phyloP scores from a whole-genome alignment of 2,888 invertebrate species.

The Elgonia sp. region DNA sequence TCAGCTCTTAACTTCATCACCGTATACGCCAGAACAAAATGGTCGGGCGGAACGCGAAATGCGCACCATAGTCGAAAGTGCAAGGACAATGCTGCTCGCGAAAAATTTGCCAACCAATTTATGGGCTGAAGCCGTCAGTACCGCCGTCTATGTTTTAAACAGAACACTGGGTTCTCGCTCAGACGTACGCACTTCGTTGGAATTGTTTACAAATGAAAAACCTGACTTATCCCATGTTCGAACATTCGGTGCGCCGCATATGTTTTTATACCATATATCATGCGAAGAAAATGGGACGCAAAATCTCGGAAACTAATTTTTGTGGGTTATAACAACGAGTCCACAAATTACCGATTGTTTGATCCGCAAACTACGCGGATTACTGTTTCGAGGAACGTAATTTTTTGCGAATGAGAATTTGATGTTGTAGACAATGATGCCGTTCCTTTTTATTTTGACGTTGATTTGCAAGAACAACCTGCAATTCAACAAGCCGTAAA shows the following conservation, averaged over 20 bases:
- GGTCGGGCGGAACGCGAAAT: conserved; percentile 75
- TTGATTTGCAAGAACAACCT: too few relatives aligned
- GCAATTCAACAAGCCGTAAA: too few relatives aligned
- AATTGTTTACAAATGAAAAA: conserved; percentile 66
- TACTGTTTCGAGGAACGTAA: conserved; percentile 51
- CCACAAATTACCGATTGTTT: conserved; percentile 65
- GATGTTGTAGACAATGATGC: not conserved
- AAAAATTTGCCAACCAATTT: conserved; percentile 51
- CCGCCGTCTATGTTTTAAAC: conserved; percentile 47
- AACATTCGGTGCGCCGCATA: conserved; percentile 66
- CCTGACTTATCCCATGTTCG: conserved; percentile 66
- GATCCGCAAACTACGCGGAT: conserved; percentile 33
- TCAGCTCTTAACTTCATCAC: conserved; percentile 66
- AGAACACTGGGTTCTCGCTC: conserved; percentile 57
- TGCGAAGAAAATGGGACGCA: conserved; percentile 69
- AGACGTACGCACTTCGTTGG: conserved; percentile 49
- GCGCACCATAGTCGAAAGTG: conserved; percentile 75
- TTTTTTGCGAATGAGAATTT: conserved; percentile 52
- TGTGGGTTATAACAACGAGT: conserved; percentile 68
- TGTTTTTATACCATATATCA: conserved; percentile 26
- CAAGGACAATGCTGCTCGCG: conserved; percentile 72
- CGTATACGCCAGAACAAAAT: conserved; percentile 77
- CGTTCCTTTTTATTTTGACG: not conserved
- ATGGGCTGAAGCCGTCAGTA: conserved; percentile 74
- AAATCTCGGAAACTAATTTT: conserved; percentile 63